Evolutionary conservation across 2,113 vertebrate genomes (phyloP).

Genomic region (Collichthys lucidus): DNA sequence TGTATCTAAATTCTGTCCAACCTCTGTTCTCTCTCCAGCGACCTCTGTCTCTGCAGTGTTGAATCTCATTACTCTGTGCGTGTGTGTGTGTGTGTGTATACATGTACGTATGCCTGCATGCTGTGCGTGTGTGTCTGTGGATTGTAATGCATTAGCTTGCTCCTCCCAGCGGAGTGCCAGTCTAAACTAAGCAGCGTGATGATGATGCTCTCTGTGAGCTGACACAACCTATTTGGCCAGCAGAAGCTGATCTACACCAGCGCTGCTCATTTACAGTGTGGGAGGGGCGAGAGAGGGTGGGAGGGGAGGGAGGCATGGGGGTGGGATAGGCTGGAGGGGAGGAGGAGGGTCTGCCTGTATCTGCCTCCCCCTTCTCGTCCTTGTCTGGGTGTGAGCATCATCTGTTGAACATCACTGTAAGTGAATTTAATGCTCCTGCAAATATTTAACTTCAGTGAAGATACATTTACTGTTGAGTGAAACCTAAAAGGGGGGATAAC

Average conservation of each 20-base stretch:
- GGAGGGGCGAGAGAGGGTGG: constrained; percentile 15
- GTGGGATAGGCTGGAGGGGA: no score
- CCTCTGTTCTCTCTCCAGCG: constrained; percentile 47
- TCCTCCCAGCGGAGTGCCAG: constrained; percentile 71
- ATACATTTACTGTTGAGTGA: no score
- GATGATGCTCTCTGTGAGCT: constrained; percentile 79
- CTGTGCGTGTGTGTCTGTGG: constrained; percentile 45
- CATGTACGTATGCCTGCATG: background rate
- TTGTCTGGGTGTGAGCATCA: constrained; percentile 51
- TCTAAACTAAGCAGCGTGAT: constrained; percentile 78
- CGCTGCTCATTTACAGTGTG: constrained; percentile 66
- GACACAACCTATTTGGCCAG: constrained; percentile 79
- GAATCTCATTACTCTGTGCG: constrained; percentile 53
- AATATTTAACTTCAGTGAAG: no score
- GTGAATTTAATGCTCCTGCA: no score
- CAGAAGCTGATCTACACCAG: constrained; percentile 72
- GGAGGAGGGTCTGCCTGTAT: constrained; percentile 23
- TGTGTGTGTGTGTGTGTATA: constrained; percentile 24
- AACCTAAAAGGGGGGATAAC: no score
- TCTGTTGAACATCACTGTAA: constrained; percentile 53
- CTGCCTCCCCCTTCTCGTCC: constrained; percentile 53
- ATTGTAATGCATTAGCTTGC: constrained; percentile 71
- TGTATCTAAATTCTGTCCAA: constrained; percentile 60
- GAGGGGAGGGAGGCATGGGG: no score
- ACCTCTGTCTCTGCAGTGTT: constrained; percentile 55